These are phyloP conservation scores for Heliconius aoede DNA, from an alignment of 2,888 invertebrate genomes.

Conservation along the genomic window DNA sequence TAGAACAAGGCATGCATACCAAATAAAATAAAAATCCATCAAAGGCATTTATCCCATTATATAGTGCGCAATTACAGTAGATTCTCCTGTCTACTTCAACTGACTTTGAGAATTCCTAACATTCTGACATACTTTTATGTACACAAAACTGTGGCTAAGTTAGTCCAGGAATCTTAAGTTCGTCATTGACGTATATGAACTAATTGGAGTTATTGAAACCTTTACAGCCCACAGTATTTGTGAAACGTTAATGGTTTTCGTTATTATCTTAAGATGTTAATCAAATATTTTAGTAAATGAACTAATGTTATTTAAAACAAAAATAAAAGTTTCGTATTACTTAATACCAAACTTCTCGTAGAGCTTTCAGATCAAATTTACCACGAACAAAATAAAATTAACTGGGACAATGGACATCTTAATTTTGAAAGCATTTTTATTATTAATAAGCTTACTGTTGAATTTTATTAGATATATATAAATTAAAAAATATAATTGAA, in stretches of 20 bases:
- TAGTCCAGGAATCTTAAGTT: constrained; percentile 30
- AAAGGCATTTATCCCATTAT: constrained; percentile 46
- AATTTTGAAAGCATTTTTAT: background rate
- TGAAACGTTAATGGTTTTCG: background rate
- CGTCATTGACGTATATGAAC: constrained; percentile 36
- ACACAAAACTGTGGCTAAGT: constrained; percentile 37
- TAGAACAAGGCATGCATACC: constrained; percentile 38
- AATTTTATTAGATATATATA: no score
- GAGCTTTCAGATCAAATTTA: no score
- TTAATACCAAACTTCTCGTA: no score
- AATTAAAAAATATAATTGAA: no score
- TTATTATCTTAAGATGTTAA: background rate
- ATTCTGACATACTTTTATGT: constrained; percentile 38
- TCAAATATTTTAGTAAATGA: background rate
- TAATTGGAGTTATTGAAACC: constrained; percentile 35
- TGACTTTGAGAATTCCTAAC: constrained; percentile 44
- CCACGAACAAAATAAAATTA: background rate
- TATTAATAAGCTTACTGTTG: no score
- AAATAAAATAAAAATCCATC: constrained; percentile 44
- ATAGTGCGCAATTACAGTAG: constrained; percentile 42
- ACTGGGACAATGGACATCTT: background rate
- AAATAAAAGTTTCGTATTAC: no score
- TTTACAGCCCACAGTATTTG: constrained; percentile 18
- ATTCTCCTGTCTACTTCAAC: constrained; percentile 43
- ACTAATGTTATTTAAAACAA: background rate